Conservation (phyloP, 1,140 invertebrate species). For the Cecropterus lyciades region DNA sequence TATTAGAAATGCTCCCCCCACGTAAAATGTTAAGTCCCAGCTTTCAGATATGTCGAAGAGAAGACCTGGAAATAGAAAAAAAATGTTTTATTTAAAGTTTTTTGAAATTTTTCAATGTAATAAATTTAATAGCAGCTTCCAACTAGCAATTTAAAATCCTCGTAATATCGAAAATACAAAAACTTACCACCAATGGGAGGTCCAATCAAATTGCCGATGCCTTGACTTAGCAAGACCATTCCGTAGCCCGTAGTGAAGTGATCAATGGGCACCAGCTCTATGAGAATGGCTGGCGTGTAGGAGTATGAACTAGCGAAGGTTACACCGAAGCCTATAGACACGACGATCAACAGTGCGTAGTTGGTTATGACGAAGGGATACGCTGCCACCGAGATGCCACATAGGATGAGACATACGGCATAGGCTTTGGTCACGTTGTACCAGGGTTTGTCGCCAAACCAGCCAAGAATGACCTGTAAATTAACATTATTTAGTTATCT, state of each 20-base stretch:
- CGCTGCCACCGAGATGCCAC: constrained; percentile 88
- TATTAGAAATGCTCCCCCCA: constrained; percentile 88
- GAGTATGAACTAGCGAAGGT: constrained; percentile 95
- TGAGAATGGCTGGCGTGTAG: constrained; percentile 93
- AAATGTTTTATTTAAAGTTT: not conserved
- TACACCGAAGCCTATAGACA: constrained; percentile 90
- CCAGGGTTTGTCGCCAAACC: constrained; percentile 95
- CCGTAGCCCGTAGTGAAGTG: constrained; percentile 95
- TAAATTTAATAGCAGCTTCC: too few relatives aligned
- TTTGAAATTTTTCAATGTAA: not conserved
- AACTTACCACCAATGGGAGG: constrained; percentile 86
- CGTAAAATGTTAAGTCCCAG: constrained; percentile 89
- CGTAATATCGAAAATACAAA: not conserved
- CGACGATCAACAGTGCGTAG: constrained; percentile 83
- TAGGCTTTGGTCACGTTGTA: constrained; percentile 93
- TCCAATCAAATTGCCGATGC: constrained; percentile 86
- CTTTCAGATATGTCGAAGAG: constrained; percentile 87
- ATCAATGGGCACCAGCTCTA: constrained; percentile 82
- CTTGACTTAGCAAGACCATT: constrained; percentile 93
- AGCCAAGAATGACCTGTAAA: constrained; percentile 91
- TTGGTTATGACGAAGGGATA: constrained; percentile 87
- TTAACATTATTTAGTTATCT: not conserved
- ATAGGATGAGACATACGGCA: constrained; percentile 90
- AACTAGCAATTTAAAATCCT: too few relatives aligned
- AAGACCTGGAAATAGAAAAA: constrained; percentile 80